These are phyloP conservation scores for Polypedilum vanderplanki DNA, from an alignment of 1,140 invertebrate species.

Conservation along the genomic window DNA sequence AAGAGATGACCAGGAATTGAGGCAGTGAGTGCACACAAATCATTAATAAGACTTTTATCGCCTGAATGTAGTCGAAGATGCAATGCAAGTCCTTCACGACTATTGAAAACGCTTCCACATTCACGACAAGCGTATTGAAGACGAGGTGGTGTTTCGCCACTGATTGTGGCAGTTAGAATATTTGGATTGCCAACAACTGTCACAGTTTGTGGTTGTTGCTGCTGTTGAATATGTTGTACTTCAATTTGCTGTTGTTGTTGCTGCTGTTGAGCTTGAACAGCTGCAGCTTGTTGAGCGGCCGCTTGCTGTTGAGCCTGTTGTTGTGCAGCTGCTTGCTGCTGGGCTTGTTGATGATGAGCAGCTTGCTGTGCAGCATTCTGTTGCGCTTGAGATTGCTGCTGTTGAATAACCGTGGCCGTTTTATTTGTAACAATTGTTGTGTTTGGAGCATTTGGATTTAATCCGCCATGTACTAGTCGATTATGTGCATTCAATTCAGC, in stretches of 20 bases:
- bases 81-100: conserved; percentile 65
- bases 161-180: conserved; percentile 37
- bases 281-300: conserved; percentile 43
- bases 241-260: conserved; percentile 41
- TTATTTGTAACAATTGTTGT: conserved; percentile 36
- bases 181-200: conserved; percentile 43
- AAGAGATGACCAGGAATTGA: conserved; percentile 60
- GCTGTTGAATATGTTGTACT: conserved; percentile 30
- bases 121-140: conserved; percentile 47
- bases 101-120: conserved; percentile 58
- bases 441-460: conserved; percentile 42
- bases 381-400: conserved; percentile 36
- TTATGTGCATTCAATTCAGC: conserved; percentile 60
- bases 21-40: conserved; percentile 72
- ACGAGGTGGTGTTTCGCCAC: conserved; percentile 11
- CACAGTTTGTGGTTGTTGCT: conserved; percentile 41
- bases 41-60: conserved; percentile 74
- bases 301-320: conserved; percentile 41
- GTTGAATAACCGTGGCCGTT: conserved; percentile 42
- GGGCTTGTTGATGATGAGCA: background rate
- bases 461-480: conserved; percentile 49
- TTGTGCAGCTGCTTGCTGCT: conserved; percentile 33
- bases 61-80: conserved; percentile 76
- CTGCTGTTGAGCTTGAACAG: conserved; percentile 40
- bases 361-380: conserved; percentile 13